Evolutionary conservation across 1,140 invertebrate species (phyloP), one percentile per base, ranked within the genome.

Genomic region (Marisa cornuarietis): DNA sequence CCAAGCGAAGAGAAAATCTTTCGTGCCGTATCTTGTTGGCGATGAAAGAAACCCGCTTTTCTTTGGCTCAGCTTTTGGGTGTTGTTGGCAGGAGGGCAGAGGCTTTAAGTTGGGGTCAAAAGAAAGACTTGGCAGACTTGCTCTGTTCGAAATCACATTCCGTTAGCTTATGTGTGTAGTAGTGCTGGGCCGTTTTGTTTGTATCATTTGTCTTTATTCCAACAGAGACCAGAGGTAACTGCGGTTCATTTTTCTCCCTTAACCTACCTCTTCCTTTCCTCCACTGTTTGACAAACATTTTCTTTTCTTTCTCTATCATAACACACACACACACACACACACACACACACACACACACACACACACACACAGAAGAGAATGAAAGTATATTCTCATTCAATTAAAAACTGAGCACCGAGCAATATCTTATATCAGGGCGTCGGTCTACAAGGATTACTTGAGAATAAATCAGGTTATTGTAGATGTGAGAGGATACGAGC

Each of bases 291-390:
- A 10, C 65, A 68, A 22, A 16, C 65, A 68, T 14, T 24, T 22
- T 54, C 4, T 31, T 71, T 10, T 71, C 20, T 31, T 31, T 31
- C 24, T 31, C 31, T 18, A 6, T 31, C 14, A 68, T 11, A 71
- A 1, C 69, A 71, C 69, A 71, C 69, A 42, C 69, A 71, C 69
- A 71, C 31, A 71, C 49, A 71, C n/a, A 42, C 69, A 71, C 13
- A 71, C 69, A 31, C 69, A 42, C 26, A 31, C 69, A 71, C 69
- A 31, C 69, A 42, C 26, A 71, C 69, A 31, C 69, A 31, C 69
- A 71, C 69, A 31, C 69, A 71, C 69, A 71, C 69, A 20, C 69
- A n/a, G 26, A 51, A 51, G 0, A 20, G 20, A 22, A 42, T 11
- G 49, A 31, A 49, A 22, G 31, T 42, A 2, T 42, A 6, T 42